These are phyloP conservation scores for Mimachlamys varia DNA, from an alignment of 2,888 invertebrate genomes.

Conservation along the genomic window DNA sequence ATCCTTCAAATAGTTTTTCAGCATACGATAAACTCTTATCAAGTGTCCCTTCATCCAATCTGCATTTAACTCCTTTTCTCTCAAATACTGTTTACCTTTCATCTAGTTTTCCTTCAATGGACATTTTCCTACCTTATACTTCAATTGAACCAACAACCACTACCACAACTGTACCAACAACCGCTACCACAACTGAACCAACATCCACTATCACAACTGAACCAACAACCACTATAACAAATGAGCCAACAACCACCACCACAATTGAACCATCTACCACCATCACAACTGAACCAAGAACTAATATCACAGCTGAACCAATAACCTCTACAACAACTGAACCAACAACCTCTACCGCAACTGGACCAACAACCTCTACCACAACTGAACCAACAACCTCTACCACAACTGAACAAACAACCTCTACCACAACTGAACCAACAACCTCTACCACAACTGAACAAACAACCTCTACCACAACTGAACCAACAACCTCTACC, in stretches of 20 bases:
- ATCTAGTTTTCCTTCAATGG: not conserved
- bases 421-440: not conserved
- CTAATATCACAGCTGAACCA: not conserved
- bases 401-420: not conserved
- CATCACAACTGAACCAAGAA: not conserved
- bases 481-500: no score
- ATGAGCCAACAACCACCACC: not conserved
- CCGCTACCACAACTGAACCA: not conserved
- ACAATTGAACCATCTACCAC: not conserved
- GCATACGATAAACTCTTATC: no score
- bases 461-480: not conserved
- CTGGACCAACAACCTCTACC: not conserved
- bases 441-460: not conserved
- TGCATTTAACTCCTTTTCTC: no score
- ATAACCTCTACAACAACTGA: not conserved
- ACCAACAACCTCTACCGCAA: not conserved
- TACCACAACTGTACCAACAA: not conserved
- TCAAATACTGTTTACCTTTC: not conserved
- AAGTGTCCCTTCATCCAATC: no score
- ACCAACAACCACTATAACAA: not conserved
- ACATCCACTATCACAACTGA: not conserved
- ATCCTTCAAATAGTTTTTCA: no score
- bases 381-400: not conserved
- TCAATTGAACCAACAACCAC: not conserved
- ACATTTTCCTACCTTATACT: no score